A percentile compares a stretch with the other conserved stretches of the same genome.
These are phyloP conservation scores for Gambelia wislizenii DNA, from an alignment of 2,797 vertebrate species.

Conservation along the genomic window DNA sequence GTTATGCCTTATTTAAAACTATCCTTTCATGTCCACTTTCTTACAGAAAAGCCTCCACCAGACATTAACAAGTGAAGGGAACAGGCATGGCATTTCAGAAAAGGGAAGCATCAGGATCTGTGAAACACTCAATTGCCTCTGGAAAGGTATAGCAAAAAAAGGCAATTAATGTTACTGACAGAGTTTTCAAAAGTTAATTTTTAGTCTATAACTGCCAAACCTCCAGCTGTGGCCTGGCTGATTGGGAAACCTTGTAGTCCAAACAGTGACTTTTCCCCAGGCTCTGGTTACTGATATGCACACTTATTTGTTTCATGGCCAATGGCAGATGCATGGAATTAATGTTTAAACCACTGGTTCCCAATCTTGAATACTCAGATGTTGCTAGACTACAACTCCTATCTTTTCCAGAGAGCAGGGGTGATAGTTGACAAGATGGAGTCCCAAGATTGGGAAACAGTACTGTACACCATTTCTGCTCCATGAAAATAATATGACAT, in stretches of 20 bases:
- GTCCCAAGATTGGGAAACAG: background rate
- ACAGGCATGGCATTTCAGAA: slow-evolving; percentile 9
- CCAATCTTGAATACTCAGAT: background rate
- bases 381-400: background rate
- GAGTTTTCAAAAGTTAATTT: no score
- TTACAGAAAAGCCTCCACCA: slow-evolving; percentile 58
- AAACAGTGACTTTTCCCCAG: no score
- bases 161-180: background rate
- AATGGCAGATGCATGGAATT: background rate
- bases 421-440: background rate
- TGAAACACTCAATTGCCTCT: slow-evolving; percentile 48
- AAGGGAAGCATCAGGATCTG: slow-evolving; percentile 53
- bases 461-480: background rate
- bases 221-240: background rate
- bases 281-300: background rate
- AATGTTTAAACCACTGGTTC: background rate
- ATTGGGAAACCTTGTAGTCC: no score
- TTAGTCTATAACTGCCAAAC: background rate
- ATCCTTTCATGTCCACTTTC: slow-evolving; percentile 35
- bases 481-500: background rate
- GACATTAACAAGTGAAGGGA: background rate
- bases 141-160: slow-evolving; percentile 57
- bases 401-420: background rate
- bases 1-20: background rate
- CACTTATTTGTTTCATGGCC: background rate